A percentile compares a stretch with the other conserved stretches of the same genome.
These are phyloP conservation scores for Glaucidium brasilianum DNA, from an alignment of 2,113 vertebrate genomes.

Conservation along the genomic window DNA sequence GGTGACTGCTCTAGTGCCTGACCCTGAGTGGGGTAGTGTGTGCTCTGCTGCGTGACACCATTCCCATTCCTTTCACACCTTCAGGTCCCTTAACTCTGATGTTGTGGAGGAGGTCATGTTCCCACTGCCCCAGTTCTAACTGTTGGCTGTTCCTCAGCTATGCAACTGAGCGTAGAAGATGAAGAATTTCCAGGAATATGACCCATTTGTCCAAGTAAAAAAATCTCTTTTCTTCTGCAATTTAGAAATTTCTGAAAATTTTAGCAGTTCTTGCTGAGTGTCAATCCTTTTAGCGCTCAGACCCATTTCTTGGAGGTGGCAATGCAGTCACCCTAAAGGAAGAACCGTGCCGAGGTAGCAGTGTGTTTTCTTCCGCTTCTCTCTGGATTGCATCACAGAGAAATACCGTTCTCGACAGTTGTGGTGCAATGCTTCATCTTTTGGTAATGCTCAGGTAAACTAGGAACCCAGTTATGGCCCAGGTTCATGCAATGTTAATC, in stretches of 20 bases:
- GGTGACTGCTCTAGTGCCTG: background rate
- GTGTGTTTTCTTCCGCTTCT: background rate
- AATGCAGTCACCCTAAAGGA: background rate
- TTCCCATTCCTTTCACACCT: background rate
- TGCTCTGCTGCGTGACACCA: background rate
- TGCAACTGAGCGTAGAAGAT: background rate
- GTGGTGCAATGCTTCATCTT: background rate
- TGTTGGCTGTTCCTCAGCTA: background rate
- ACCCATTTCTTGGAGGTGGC: background rate
- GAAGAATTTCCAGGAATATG: background rate
- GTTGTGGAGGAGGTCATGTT: background rate
- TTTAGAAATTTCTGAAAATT: background rate
- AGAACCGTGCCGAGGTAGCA: rapidly evolving
- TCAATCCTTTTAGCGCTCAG: rapidly evolving
- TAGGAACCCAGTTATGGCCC: background rate
- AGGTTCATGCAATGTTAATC: background rate
- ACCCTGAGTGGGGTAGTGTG: background rate
- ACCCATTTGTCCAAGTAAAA: background rate
- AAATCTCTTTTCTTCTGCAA: background rate
- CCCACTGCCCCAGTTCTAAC: background rate
- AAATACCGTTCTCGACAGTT: background rate
- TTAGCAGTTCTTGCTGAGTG: background rate
- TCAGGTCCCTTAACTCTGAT: background rate
- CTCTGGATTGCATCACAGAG: background rate
- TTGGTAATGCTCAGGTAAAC: rapidly evolving